Percentiles rank a stretch among this genome's conserved stretches.
Conservation (phyloP, 2,113 vertebrate species). For the Falco punctatus region DNA sequence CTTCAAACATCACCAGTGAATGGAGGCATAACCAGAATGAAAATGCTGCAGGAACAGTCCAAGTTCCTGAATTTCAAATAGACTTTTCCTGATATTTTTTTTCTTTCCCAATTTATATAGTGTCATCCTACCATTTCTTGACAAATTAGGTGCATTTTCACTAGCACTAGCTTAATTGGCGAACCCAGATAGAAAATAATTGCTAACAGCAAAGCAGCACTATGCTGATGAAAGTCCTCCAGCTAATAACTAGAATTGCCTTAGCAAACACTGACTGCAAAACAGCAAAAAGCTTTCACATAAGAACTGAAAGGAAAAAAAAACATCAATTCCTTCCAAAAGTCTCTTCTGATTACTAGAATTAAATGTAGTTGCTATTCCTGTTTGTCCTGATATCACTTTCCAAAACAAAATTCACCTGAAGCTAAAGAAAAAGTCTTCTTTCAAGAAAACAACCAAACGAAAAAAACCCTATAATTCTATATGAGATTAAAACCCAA, state of each 20-base stretch:
- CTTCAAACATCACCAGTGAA: background rate
- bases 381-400: background rate
- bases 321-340: background rate
- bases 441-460: background rate
- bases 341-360: background rate
- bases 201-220: conserved; percentile 18
- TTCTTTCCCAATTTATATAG: background rate
- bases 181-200: conserved; percentile 50
- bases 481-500: background rate
- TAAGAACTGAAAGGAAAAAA: background rate
- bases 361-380: background rate
- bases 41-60: background rate
- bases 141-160: conserved; percentile 46
- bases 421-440: background rate
- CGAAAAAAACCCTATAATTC: background rate
- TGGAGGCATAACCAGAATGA: background rate
- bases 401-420: background rate
- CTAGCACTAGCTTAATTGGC: conserved; percentile 26
- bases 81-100: background rate
- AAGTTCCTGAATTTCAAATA: background rate
- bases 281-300: background rate
- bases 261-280: background rate
- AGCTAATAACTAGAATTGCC: background rate
- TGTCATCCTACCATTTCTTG: conserved; percentile 24
- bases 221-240: conserved; percentile 4